These are phyloP conservation scores for Darwinula stevensoni DNA, from an alignment of 2,888 invertebrate genomes.

Conservation along the genomic window DNA sequence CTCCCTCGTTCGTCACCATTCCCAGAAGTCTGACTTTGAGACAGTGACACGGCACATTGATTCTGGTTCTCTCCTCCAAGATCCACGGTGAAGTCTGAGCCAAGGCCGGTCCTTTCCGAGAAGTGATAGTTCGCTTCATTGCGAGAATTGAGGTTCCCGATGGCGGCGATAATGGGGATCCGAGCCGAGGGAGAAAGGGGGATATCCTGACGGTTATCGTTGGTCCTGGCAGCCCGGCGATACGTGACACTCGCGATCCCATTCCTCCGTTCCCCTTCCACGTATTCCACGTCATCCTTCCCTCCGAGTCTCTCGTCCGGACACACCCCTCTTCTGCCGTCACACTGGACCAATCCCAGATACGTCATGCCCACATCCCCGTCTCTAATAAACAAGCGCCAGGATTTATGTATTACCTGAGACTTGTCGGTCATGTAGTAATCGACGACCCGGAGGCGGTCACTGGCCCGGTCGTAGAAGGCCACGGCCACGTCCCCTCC, in stretches of 20 bases:
- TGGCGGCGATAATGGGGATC: slow-evolving; percentile 53
- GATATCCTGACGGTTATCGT: slow-evolving; percentile 10
- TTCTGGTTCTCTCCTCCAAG: slow-evolving; percentile 16
- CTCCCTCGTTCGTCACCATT: background rate
- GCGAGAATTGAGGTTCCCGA: slow-evolving; percentile 45
- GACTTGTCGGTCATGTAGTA: slow-evolving; percentile 52
- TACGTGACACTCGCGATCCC: slow-evolving; percentile 53
- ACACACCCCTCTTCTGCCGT: slow-evolving; percentile 51
- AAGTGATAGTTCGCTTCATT: slow-evolving; percentile 61
- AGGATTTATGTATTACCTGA: slow-evolving; percentile 13
- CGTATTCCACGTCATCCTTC: slow-evolving; percentile 38
- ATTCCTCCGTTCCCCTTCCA: slow-evolving; percentile 41
- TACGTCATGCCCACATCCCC: too few relatives aligned
- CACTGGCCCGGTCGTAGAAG: slow-evolving; percentile 28
- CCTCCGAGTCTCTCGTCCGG: slow-evolving; percentile 55
- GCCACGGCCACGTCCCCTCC: slow-evolving; percentile 60
- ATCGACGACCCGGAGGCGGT: slow-evolving; percentile 42
- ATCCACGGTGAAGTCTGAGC: background rate
- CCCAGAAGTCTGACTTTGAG: background rate
- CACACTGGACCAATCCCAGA: slow-evolving; percentile 37
- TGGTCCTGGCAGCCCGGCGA: slow-evolving; percentile 28
- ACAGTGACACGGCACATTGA: slow-evolving; percentile 5
- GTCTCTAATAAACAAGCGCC: slow-evolving; percentile 4
- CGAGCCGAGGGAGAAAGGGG: too few relatives aligned
- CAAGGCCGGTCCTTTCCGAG: background rate